Evolutionary conservation across 1,140 invertebrate genomes (phyloP).

Genomic region (Drosophila pallidifrons): DNA sequence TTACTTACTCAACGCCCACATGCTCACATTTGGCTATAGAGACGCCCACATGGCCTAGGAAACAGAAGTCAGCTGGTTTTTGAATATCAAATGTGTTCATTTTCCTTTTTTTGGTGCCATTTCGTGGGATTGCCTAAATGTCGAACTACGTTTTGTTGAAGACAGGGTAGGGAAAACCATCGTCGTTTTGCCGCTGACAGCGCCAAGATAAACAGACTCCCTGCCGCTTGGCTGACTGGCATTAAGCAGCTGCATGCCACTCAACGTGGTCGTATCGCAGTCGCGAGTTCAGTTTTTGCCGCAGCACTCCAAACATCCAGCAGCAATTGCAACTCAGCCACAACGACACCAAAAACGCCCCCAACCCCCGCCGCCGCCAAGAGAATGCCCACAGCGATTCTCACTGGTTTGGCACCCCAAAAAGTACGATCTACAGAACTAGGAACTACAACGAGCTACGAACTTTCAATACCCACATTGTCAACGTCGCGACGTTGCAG

Average conservation of each 20-base stretch:
- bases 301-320: conserved; percentile 30
- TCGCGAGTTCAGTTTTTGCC: conserved; percentile 44
- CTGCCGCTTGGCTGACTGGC: conserved; percentile 59
- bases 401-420: conserved; percentile 41
- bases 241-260: conserved; percentile 69
- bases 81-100: conserved; percentile 66
- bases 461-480: conserved; percentile 41
- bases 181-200: conserved; percentile 49
- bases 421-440: background rate
- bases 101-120: conserved; percentile 5
- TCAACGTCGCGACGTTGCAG: conserved; percentile 32
- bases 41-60: conserved; percentile 31
- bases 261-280: conserved; percentile 36
- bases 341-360: conserved; percentile 1
- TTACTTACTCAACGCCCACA: conserved; percentile 37
- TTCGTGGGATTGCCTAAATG: conserved; percentile 64
- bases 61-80: conserved; percentile 35
- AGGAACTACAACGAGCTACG: conserved; percentile 50
- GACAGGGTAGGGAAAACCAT: background rate
- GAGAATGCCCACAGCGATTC: conserved; percentile 31
- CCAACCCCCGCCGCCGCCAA: background rate
- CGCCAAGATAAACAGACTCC: conserved; percentile 70
- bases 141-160: conserved; percentile 51
- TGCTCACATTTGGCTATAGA: background rate
- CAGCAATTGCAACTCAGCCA: conserved; percentile 38